phyloP scores from a whole-genome alignment of 2,113 vertebrate species.

The Poeciliopsis retropinna region DNA sequence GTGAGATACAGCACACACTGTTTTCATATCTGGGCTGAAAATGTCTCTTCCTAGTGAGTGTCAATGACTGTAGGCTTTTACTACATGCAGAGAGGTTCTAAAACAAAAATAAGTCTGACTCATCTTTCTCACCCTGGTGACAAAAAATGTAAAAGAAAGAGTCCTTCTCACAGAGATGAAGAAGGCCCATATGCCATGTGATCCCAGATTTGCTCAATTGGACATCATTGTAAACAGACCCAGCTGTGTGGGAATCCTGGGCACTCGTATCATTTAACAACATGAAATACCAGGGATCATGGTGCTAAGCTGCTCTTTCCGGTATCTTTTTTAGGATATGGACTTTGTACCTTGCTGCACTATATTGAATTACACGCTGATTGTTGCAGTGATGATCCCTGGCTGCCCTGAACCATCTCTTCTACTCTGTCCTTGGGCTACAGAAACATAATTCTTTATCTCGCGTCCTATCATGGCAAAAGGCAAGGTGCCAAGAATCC shows the following conservation, averaged over 20 bases:
- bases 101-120: slow-evolving; percentile 52
- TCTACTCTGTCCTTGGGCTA: slow-evolving; percentile 48
- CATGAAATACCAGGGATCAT: slow-evolving; percentile 6
- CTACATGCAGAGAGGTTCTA: slow-evolving; percentile 33
- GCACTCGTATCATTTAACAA: slow-evolving; percentile 8
- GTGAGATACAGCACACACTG: slow-evolving; percentile 26
- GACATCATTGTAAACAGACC: not conserved
- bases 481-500: slow-evolving; percentile 59
- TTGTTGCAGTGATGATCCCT: slow-evolving; percentile 13
- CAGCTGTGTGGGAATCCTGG: not conserved
- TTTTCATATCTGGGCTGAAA: slow-evolving; percentile 33
- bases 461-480: slow-evolving; percentile 40
- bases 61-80: slow-evolving; percentile 33
- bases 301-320: slow-evolving; percentile 16
- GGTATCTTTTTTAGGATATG: slow-evolving; percentile 1
- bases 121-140: slow-evolving; percentile 46
- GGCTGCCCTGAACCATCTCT: slow-evolving; percentile 7
- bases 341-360: slow-evolving; percentile 25
- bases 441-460: slow-evolving; percentile 24
- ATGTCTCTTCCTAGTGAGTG: slow-evolving; percentile 9
- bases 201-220: slow-evolving; percentile 6
- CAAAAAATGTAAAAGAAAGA: slow-evolving; percentile 46
- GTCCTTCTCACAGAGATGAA: slow-evolving; percentile 17
- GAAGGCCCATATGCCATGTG: slow-evolving; percentile 28
- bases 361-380: slow-evolving; percentile 37